Conservation (phyloP, 2,113 vertebrate species). For the Anhinga rufa region DNA sequence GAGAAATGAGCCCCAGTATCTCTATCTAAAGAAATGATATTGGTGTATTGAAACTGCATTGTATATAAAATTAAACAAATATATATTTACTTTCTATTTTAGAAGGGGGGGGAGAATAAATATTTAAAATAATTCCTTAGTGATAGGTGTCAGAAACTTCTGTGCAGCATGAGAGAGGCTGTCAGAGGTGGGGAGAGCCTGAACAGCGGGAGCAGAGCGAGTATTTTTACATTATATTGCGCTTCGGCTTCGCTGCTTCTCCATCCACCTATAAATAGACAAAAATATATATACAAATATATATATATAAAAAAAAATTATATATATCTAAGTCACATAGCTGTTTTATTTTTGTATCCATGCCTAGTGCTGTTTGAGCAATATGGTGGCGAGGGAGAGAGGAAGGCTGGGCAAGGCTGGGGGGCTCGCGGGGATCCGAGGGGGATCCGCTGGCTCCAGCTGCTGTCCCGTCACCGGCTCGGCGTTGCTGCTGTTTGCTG, state of each 20-base stretch:
- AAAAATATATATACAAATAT: conserved; percentile 65
- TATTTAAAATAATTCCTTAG: conserved; percentile 64
- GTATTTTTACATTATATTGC: conserved; percentile 54
- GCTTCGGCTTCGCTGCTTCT: conserved; percentile 39
- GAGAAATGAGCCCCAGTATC: conserved; percentile 31
- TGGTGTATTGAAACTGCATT: conserved; percentile 49
- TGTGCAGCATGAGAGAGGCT: conserved; percentile 44
- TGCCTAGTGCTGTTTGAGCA: conserved; percentile 68
- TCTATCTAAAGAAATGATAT: conserved; percentile 41
- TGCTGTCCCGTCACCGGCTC: not conserved
- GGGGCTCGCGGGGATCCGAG: not conserved
- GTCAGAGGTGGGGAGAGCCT: conserved; percentile 45
- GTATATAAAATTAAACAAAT: conserved; percentile 77
- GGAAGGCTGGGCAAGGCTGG: conserved; percentile 6
- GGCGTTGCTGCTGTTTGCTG: not conserved
- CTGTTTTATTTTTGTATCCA: conserved; percentile 77
- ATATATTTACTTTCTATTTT: conserved; percentile 76
- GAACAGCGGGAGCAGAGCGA: not conserved
- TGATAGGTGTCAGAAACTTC: conserved; percentile 52
- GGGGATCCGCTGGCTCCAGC: not conserved
- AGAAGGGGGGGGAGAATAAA: conserved; percentile 51
- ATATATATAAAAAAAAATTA: conserved; percentile 64
- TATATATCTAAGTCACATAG: conserved; percentile 72
- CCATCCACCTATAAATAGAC: conserved; percentile 58
- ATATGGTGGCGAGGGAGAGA: conserved; percentile 25